Percentiles rank a stretch among this genome's conserved stretches.
phyloP scores from a whole-genome alignment of 2,113 vertebrate genomes.

The Nanorana parkeri region DNA sequence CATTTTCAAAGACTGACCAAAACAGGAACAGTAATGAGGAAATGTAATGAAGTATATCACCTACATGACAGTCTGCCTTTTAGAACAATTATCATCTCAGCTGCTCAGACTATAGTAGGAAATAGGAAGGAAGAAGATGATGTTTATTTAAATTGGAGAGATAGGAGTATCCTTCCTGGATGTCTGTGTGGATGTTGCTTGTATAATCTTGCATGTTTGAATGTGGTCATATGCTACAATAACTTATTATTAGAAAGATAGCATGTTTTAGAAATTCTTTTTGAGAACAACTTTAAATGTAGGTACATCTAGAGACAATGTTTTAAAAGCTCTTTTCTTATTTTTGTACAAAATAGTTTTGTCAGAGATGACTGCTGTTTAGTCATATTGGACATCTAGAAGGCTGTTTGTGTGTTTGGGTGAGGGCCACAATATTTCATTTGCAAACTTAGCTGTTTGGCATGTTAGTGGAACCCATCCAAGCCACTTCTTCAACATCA shows the following conservation, averaged over 20 bases:
- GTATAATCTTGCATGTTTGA: background rate
- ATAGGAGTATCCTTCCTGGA: constrained; percentile 33
- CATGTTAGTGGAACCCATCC: too few species aligned
- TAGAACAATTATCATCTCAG: background rate
- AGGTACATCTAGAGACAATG: too few species aligned
- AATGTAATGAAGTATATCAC: background rate
- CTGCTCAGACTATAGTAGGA: constrained; percentile 9
- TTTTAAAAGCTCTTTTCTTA: too few species aligned
- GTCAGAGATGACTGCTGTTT: too few species aligned
- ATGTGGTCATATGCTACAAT: background rate
- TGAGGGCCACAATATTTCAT: too few species aligned
- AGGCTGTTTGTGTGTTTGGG: too few species aligned
- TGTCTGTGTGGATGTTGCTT: background rate
- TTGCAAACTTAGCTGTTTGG: too few species aligned
- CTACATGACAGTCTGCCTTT: background rate
- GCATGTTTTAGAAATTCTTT: too few species aligned
- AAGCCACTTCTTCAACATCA: too few species aligned
- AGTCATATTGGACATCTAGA: too few species aligned
- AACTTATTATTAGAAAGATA: background rate
- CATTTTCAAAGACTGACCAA: background rate
- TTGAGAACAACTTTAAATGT: too few species aligned
- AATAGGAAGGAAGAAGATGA: constrained; percentile 28
- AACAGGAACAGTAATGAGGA: background rate
- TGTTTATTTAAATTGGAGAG: background rate
- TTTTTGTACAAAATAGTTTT: too few species aligned